These are phyloP conservation scores for Dromiciops gliroides DNA, from an alignment of 2,113 vertebrate species.

Conservation along the genomic window DNA sequence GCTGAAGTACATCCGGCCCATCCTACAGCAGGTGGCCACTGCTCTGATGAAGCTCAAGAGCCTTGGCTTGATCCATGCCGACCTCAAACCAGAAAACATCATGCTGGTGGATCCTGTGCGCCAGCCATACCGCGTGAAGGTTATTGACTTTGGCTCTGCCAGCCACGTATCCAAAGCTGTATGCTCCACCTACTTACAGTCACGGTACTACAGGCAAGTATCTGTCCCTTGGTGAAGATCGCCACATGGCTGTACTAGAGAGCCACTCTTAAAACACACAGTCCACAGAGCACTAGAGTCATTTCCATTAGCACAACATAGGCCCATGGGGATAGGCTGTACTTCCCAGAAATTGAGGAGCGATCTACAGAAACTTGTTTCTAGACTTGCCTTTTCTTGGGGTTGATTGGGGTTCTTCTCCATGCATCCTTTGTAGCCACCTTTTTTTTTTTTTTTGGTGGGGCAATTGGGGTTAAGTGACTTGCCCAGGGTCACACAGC, in stretches of 20 bases:
- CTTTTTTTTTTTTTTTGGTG: slow-evolving; percentile 24
- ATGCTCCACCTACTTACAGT: slow-evolving; percentile 98
- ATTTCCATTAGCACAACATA: background rate
- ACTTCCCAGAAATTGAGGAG: background rate
- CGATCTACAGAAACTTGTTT: background rate
- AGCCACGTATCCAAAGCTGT: slow-evolving; percentile 98
- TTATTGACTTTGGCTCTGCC: slow-evolving; percentile 98
- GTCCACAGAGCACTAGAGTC: background rate
- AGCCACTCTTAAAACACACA: background rate
- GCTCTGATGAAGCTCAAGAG: slow-evolving; percentile 98
- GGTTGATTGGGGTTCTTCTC: background rate
- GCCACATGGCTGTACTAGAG: background rate
- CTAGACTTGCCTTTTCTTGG: background rate
- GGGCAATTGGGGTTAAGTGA: too few species aligned
- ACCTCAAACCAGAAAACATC: slow-evolving; percentile 98
- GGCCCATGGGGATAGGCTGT: background rate
- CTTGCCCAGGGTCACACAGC: too few species aligned
- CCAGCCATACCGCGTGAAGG: slow-evolving; percentile 97
- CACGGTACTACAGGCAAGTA: slow-evolving; percentile 95
- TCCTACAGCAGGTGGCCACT: slow-evolving; percentile 97
- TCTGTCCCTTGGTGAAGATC: background rate
- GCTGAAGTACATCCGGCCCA: slow-evolving; percentile 96
- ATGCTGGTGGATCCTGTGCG: slow-evolving; percentile 97
- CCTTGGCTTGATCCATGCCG: slow-evolving; percentile 96
- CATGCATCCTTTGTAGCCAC: slow-evolving; percentile 4